Percentiles rank a stretch among this genome's conserved stretches.
Evolutionary conservation across 1,140 invertebrate genomes (phyloP).

Genomic region (Bombus impatiens): DNA sequence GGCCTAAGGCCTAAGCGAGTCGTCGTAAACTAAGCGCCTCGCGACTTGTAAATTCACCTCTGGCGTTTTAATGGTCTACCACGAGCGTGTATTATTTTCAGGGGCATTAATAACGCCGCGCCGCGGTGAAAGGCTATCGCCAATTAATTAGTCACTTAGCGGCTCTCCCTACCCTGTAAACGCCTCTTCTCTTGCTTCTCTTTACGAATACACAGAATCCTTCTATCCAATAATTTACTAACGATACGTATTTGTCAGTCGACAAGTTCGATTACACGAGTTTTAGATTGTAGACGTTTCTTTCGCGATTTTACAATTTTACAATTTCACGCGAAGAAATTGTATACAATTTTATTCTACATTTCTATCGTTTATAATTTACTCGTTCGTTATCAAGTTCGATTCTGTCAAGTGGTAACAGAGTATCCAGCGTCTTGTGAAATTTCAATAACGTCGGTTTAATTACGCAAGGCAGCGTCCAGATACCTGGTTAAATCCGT

Average conservation of each 20-base stretch:
- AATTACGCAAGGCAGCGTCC: too few species aligned
- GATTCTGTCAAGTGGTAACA: neutral
- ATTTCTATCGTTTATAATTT: too few species aligned
- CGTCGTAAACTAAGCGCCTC: constrained; percentile 78
- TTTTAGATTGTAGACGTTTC: too few species aligned
- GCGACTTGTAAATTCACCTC: constrained; percentile 81
- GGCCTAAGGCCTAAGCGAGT: constrained; percentile 69
- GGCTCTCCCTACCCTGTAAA: constrained; percentile 14
- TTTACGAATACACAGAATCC: neutral
- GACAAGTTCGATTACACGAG: neutral
- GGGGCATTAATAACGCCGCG: constrained; percentile 78
- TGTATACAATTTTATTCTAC: too few species aligned
- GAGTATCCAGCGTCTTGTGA: too few species aligned
- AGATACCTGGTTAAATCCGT: neutral
- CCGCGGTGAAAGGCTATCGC: constrained; percentile 71
- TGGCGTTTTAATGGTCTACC: constrained; percentile 81
- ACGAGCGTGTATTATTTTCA: constrained; percentile 80
- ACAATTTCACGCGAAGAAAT: too few species aligned
- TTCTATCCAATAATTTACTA: neutral
- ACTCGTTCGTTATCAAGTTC: neutral
- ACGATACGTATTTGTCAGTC: neutral
- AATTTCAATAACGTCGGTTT: too few species aligned
- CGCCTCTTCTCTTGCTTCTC: constrained; percentile 40
- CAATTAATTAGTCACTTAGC: constrained; percentile 76
- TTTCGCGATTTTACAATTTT: too few species aligned